phyloP scores from a whole-genome alignment of 2,113 vertebrate genomes.

The Anhinga anhinga region DNA sequence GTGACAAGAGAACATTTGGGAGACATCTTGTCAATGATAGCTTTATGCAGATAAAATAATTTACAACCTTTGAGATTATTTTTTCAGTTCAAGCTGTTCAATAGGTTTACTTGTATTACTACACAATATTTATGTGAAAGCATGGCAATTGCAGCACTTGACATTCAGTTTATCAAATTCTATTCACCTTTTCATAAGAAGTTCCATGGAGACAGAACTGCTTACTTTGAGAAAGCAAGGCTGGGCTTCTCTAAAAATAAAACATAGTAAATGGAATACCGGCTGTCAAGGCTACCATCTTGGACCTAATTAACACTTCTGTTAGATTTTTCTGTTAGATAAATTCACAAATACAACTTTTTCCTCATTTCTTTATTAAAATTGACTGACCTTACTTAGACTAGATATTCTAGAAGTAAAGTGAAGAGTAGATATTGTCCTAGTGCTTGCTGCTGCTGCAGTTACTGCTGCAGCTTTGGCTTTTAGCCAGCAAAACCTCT shows the following conservation, averaged over 20 bases:
- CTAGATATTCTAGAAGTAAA: background rate
- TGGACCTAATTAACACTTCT: background rate
- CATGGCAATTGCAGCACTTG: background rate
- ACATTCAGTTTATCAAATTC: background rate
- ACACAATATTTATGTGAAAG: background rate
- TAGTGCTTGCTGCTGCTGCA: background rate
- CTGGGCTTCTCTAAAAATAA: background rate
- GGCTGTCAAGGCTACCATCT: background rate
- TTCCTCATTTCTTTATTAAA: background rate
- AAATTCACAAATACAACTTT: background rate
- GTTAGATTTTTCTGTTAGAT: background rate
- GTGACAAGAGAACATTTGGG: background rate
- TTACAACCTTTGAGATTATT: background rate
- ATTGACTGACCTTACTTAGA: background rate
- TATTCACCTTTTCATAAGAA: background rate
- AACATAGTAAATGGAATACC: no score
- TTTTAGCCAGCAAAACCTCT: background rate
- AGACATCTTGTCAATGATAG: background rate
- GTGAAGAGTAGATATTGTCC: background rate
- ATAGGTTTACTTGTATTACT: background rate
- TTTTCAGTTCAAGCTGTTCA: background rate
- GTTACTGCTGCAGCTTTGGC: background rate
- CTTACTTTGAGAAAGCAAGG: background rate
- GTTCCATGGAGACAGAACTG: background rate
- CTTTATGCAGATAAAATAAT: background rate